Base-by-base conservation (phyloP, 2,888 invertebrate genomes). In the Athripsodes cinereus region DNA sequence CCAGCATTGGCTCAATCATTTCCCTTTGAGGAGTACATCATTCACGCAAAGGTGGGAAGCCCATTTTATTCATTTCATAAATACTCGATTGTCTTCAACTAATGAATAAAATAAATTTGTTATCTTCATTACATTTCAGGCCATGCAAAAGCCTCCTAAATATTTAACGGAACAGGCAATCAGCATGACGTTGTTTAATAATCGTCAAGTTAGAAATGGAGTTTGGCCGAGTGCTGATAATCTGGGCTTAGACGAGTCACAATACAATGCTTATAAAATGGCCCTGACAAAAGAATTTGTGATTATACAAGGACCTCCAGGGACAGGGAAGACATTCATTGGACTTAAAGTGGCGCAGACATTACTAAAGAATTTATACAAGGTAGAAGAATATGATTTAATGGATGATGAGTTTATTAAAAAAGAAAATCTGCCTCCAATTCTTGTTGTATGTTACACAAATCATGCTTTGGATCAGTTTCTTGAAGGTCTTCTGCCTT, bases 401-500 rank as follows among this genome's bases (percentile, higher is more conserved):
- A n/a, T n/a, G n/a, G n/a, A n/a, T n/a, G n/a, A n/a, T n/a, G n/a
- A n/a, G n/a, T n/a, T n/a, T n/a, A n/a, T n/a, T n/a, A n/a, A n/a
- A n/a, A n/a, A n/a, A n/a, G n/a, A n/a, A n/a, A n/a, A n/a, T n/a
- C 20, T 26, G 8, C 13, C 34, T 8, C 68, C 78, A 1, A 86
- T 92, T 69, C 73, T 92, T 10, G 76, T 93, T 0, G 84, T 93
- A 19, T 90, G 91, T 67, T 90, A 85, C 69, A 92, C 92, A 6
- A 93, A 94, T 74, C 90, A 92, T 69, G 92, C 92, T 3, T 72
- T 94, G 47, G 93, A 93, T 74, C 91, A 92, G 69, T 92, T 93
- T 69, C 71, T 93, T 34, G 85, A 89, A 69, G 88, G 87, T 8
- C 74, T 89, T 10, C 67, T 85, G 0, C 66, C 71, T 22, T 72